These are phyloP conservation scores for Amphiura filiformis DNA, from an alignment of 35 echinoderm and acorn worm genomes.

Conservation along the genomic window DNA sequence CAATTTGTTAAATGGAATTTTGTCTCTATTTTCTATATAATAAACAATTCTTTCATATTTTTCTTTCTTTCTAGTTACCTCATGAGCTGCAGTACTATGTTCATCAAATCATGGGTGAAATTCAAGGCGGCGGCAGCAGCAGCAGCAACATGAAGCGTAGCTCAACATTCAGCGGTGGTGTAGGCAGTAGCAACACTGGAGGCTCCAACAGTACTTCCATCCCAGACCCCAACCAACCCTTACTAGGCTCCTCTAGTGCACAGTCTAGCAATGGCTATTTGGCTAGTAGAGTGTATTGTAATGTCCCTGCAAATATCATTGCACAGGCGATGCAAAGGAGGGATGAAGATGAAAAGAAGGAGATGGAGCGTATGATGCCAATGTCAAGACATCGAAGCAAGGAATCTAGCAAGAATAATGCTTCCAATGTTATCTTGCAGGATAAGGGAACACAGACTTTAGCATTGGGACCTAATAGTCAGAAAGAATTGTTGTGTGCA, in stretches of 20 bases:
- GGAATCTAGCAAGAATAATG: constrained; percentile 10
- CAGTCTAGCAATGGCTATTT: constrained; percentile 52
- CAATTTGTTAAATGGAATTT: no score
- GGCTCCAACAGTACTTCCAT: constrained; percentile 22
- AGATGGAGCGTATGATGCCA: constrained; percentile 83
- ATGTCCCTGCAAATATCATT: constrained; percentile 82
- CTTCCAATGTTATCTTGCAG: constrained; percentile 53
- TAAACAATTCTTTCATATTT: no score
- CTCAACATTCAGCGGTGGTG: not conserved
- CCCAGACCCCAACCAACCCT: constrained; percentile 62
- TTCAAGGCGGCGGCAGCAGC: not conserved
- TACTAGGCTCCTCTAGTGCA: constrained; percentile 27
- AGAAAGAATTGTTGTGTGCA: constrained; percentile 72
- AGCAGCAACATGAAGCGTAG: not conserved
- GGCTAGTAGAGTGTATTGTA: constrained; percentile 77
- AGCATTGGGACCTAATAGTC: constrained; percentile 22
- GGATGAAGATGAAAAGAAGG: constrained; percentile 88
- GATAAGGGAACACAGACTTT: constrained; percentile 91
- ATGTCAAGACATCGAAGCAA: constrained; percentile 52
- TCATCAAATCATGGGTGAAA: constrained; percentile 97
- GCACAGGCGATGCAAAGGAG: constrained; percentile 84
- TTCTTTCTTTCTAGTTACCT: constrained; percentile 67
- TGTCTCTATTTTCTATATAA: no score
- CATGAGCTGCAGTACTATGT: constrained; percentile 98
- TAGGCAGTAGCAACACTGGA: constrained; percentile 29